Evolutionary conservation across 2,888 invertebrate genomes (phyloP).

Genomic region (Galeruca laticollis): DNA sequence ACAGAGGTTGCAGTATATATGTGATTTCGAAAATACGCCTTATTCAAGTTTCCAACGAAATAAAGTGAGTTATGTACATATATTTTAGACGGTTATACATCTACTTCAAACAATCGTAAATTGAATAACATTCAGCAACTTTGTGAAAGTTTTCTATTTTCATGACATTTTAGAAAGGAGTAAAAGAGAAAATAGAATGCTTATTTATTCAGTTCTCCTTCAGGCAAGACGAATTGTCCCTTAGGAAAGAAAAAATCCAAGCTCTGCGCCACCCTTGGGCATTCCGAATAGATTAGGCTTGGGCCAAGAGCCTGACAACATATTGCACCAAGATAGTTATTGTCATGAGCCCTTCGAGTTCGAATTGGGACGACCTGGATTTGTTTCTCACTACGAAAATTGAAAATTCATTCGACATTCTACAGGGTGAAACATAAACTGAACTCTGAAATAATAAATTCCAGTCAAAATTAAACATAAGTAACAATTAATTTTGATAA

Average conservation of each 20-base stretch:
- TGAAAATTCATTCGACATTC: constrained; percentile 2
- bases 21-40: too few relatives aligned
- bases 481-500: too few relatives aligned
- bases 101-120: constrained; percentile 33
- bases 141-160: constrained; percentile 39
- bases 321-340: constrained; percentile 43
- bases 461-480: too few relatives aligned
- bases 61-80: constrained; percentile 19
- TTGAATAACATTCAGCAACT: constrained; percentile 40
- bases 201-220: constrained; percentile 59
- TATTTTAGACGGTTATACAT: constrained; percentile 12
- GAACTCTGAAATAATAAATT: too few relatives aligned
- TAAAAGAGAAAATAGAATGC: constrained; percentile 57
- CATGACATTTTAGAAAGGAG: constrained; percentile 45
- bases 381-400: constrained; percentile 19
- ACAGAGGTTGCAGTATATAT: too few relatives aligned
- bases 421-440: background rate
- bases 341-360: constrained; percentile 39
- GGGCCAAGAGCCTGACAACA: constrained; percentile 50
- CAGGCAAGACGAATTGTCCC: constrained; percentile 57
- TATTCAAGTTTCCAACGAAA: constrained; percentile 23
- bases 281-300: constrained; percentile 59
- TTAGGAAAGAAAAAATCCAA: constrained; percentile 58
- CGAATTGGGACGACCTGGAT: constrained; percentile 35
- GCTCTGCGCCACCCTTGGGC: constrained; percentile 57